These are phyloP conservation scores for Zygaena filipendulae DNA, from an alignment of 2,888 invertebrate species.

Conservation along the genomic window DNA sequence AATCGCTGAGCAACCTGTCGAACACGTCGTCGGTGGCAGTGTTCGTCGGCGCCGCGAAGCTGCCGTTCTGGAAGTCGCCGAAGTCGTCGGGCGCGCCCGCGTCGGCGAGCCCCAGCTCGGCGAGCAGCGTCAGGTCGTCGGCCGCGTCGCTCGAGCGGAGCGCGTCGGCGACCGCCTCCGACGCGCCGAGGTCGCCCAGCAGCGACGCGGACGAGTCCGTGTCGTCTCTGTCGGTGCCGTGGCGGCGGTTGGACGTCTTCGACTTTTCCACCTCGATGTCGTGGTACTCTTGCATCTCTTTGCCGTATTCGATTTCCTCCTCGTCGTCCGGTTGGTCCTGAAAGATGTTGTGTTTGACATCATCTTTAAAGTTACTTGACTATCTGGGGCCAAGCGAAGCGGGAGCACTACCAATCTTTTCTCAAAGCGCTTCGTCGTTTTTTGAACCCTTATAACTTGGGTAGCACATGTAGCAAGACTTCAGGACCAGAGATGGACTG, in stretches of 20 bases:
- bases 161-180: conserved; percentile 11
- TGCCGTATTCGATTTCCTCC: conserved; percentile 62
- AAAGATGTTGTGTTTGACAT: conserved; percentile 7
- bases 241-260: conserved; percentile 41
- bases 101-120: conserved; percentile 69
- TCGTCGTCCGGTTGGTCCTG: conserved; percentile 64
- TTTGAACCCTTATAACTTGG: too few species aligned
- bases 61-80: conserved; percentile 56
- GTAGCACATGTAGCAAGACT: too few species aligned
- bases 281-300: conserved; percentile 57
- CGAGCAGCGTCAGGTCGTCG: conserved; percentile 54
- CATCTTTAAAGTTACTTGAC: too few species aligned
- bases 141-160: conserved; percentile 19
- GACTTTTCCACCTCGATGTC: conserved; percentile 46
- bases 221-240: conserved; percentile 41
- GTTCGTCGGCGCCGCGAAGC: conserved; percentile 29
- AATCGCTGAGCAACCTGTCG: conserved; percentile 49
- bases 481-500: too few species aligned
- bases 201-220: conserved; percentile 43
- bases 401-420: too few species aligned
- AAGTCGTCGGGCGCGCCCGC: conserved; percentile 34
- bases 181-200: conserved; percentile 34
- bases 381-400: too few species aligned
- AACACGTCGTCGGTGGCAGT: conserved; percentile 45
- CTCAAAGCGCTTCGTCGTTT: too few species aligned